phyloP scores from a whole-genome alignment of 2,797 vertebrate genomes.

The Cryptoblepharus egeriae region DNA sequence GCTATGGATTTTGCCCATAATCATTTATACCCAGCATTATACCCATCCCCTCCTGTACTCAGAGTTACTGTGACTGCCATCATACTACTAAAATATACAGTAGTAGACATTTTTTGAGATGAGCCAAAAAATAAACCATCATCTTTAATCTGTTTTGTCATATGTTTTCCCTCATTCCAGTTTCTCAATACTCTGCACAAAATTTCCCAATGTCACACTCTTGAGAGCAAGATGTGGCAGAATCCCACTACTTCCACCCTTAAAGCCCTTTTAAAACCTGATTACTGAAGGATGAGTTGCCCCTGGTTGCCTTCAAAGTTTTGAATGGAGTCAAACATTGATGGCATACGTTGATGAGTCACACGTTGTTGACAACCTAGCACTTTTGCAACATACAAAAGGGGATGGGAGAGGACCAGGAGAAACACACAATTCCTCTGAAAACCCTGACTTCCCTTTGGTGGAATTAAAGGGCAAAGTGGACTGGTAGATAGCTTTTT shows the following conservation, averaged over 20 bases:
- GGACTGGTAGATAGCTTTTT: background rate
- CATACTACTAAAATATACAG: background rate
- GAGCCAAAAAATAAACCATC: too few species aligned
- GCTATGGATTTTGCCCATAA: too few species aligned
- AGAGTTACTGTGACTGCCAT: background rate
- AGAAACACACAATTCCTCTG: background rate
- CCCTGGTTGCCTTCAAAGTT: background rate
- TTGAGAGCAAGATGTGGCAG: background rate
- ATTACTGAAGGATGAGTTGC: background rate
- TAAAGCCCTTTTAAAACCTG: background rate
- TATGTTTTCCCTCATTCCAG: too few species aligned
- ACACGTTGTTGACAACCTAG: background rate
- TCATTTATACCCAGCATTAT: too few species aligned
- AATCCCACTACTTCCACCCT: too few species aligned
- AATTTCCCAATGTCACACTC: background rate
- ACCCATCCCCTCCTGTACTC: background rate
- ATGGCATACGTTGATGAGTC: too few species aligned
- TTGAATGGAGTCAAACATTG: background rate
- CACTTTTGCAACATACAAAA: background rate
- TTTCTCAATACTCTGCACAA: background rate
- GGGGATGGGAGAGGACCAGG: background rate
- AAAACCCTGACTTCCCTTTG: background rate
- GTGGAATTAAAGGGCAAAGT: slow-evolving; percentile 13
- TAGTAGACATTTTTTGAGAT: background rate
- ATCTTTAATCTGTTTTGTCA: background rate